Evolutionary conservation across 2,888 invertebrate species (phyloP).

Genomic region (Drosophila recens): DNA sequence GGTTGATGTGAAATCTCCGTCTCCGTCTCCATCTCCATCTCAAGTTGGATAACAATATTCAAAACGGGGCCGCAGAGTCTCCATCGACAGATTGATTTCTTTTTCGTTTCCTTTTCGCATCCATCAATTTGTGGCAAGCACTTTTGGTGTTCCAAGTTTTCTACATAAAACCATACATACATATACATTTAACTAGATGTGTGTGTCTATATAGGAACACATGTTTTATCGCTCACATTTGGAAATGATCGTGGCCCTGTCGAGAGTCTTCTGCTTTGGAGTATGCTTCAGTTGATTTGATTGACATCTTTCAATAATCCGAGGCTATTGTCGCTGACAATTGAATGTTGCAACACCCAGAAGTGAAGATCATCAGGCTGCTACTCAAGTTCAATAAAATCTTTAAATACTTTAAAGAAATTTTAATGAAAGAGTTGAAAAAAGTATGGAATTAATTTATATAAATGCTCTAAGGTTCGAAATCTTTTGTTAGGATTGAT

Average conservation of each 20-base stretch:
- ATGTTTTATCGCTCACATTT: conserved; percentile 39
- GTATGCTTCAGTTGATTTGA: conserved; percentile 58
- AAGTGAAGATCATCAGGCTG: conserved; percentile 18
- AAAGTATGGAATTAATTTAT: too few relatives aligned
- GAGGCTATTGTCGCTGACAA: conserved; percentile 44
- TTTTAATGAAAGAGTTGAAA: too few relatives aligned
- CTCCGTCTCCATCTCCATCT: not conserved
- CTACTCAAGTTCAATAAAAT: conserved; percentile 1
- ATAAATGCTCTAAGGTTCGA: too few relatives aligned
- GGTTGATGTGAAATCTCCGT: conserved; percentile 6
- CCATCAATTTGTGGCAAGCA: conserved; percentile 56
- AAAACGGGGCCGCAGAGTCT: conserved; percentile 12
- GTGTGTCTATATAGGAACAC: conserved; percentile 19
- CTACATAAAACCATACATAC: not conserved
- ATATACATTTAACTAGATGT: not conserved
- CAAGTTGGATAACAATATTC: conserved; percentile 32
- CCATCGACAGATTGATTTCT: conserved; percentile 61
- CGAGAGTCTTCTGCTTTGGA: conserved; percentile 19
- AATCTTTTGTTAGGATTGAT: too few relatives aligned
- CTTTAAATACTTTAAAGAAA: not conserved
- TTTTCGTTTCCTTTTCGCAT: conserved; percentile 59
- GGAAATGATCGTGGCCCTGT: conserved; percentile 24
- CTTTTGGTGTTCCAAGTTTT: conserved; percentile 21
- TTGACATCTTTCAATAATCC: conserved; percentile 52
- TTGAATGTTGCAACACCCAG: conserved; percentile 45